Evolutionary conservation across 2,113 vertebrate species (phyloP).

Genomic region (Phaethon lepturus): DNA sequence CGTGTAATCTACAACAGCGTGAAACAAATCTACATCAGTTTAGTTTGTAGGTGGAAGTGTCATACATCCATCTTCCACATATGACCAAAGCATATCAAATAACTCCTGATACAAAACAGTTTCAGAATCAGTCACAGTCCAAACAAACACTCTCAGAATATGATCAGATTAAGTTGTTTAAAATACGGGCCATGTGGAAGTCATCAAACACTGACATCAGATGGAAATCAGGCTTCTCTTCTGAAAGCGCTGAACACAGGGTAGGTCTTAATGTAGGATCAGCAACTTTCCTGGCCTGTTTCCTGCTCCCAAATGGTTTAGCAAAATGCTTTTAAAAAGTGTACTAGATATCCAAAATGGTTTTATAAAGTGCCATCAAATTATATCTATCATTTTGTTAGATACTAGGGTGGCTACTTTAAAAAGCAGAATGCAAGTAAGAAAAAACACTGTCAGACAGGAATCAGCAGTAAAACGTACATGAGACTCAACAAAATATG

Average conservation of each 20-base stretch:
- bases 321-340: neutral
- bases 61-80: neutral
- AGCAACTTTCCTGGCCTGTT: neutral
- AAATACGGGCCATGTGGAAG: conserved; percentile 61
- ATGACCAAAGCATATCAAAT: neutral
- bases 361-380: neutral
- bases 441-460: neutral
- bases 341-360: neutral
- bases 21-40: neutral
- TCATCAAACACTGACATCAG: conserved; percentile 55
- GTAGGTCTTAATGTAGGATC: neutral
- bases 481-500: neutral
- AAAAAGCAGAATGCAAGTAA: neutral
- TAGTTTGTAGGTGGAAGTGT: neutral
- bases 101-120: conserved; percentile 50
- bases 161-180: conserved; percentile 69
- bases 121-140: conserved; percentile 60
- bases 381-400: neutral
- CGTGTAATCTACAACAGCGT: neutral
- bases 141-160: conserved; percentile 59
- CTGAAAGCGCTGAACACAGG: conserved; percentile 26
- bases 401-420: neutral
- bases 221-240: conserved; percentile 55
- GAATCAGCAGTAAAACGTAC: neutral
- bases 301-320: neutral